phyloP scores from a whole-genome alignment of 2,113 vertebrate genomes.

The Ictidomys tridecemlineatus region DNA sequence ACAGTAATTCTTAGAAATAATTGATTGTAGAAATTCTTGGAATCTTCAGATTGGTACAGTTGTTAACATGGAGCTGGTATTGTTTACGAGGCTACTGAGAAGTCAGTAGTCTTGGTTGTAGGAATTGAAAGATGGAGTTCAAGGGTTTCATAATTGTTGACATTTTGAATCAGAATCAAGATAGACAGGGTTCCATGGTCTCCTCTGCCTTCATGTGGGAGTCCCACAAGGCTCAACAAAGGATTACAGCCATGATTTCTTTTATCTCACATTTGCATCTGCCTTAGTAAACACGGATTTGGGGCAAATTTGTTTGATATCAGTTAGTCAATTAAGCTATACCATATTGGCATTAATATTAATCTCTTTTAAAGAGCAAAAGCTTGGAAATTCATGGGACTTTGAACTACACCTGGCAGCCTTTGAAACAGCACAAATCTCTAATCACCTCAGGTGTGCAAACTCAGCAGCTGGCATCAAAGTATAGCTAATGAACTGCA shows the following conservation, averaged over 20 bases:
- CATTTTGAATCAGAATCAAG: not conserved
- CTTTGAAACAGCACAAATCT: not conserved
- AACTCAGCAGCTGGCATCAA: not conserved
- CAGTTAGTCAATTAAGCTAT: not conserved
- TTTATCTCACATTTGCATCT: not conserved
- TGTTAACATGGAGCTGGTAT: not conserved
- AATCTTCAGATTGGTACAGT: not conserved
- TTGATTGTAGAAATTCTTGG: not conserved
- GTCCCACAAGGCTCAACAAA: not conserved
- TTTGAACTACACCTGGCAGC: not conserved
- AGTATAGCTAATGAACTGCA: not conserved
- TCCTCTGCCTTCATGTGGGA: not conserved
- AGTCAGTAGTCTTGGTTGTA: not conserved
- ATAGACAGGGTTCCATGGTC: not conserved
- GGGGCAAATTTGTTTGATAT: slow-evolving; percentile 21
- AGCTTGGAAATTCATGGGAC: not conserved
- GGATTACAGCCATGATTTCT: not conserved
- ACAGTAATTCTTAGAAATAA: not conserved
- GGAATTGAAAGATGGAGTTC: not conserved
- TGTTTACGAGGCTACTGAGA: not conserved
- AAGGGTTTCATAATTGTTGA: not conserved
- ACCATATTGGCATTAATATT: not conserved
- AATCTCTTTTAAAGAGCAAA: slow-evolving; percentile 46
- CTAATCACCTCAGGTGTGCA: not conserved
- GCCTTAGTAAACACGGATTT: not conserved